Evolutionary conservation across 92 coral and sea anemone genomes (phyloP), one percentile per base, ranked within the genome.

Genomic region (Parazoanthus darwini): DNA sequence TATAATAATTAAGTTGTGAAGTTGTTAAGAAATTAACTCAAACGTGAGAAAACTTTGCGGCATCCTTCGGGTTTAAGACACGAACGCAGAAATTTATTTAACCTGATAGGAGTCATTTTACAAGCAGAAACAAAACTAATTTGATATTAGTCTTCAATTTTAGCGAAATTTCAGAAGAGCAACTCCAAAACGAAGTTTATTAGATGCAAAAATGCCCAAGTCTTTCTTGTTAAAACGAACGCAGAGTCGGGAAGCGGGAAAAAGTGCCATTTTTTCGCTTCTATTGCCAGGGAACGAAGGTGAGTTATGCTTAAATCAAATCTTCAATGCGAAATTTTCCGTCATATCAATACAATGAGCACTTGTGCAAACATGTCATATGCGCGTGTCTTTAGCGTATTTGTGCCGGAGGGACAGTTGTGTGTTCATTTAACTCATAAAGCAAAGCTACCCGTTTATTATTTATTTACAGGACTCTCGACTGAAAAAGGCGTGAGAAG

Each of bases 11-110:
- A 95, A 86, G 96, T 93, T 91, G 94, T 92, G 91, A 91, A 93
- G 93, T 93, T 93, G 98, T 95, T 93, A 95, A 93, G 92, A 91
- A 94, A 95, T 95, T 95, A 93, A 93, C 91, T 93, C 90, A 86
- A 88, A 92, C 90, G 91, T 85, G 91, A 92, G 89, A 92, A 86
- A 92, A 86, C 74, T 85, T 89, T 86, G 88, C 68, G 86, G 79
- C 71, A 71, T 48, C 78, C 79, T 37, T 84, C 51, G 63, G 65
- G 26, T 14, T 35, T 70, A 50, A 70, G 38, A 6, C 67, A 68
- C 78, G 79, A 84, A 84, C 3, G 43, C 74, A 46, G 25, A 14
- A 84, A 84, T 79, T 43, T 71, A 44, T 25, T 48, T 14, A n/a
- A 9, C 13, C 44, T 26, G 36, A 46, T 71, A 43, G 26, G 66